Percentiles rank a stretch among this genome's conserved stretches.
phyloP scores from a whole-genome alignment of 2,113 vertebrate species.

The Semnopithecus entellus region DNA sequence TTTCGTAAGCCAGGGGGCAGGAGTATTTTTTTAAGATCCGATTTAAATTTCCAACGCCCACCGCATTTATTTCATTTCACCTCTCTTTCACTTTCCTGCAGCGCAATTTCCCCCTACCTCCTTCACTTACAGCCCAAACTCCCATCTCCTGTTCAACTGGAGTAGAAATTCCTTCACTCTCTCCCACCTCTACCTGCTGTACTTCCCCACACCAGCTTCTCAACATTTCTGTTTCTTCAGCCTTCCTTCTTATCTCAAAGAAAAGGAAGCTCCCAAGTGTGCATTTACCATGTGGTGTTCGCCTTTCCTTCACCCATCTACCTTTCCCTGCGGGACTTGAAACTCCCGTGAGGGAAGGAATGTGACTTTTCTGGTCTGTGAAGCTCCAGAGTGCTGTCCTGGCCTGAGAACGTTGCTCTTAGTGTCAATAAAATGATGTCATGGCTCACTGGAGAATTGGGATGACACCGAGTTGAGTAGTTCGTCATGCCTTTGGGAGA shows the following conservation, averaged over 20 bases:
- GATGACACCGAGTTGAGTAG: no score
- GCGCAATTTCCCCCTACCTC: neutral
- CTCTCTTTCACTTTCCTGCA: neutral
- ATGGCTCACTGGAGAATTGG: neutral
- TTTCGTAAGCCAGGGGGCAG: neutral
- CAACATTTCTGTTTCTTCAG: neutral
- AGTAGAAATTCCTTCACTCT: neutral
- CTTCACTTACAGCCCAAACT: neutral
- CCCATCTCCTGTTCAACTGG: neutral
- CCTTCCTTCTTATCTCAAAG: neutral
- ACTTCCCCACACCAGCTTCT: neutral
- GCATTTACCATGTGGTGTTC: no score
- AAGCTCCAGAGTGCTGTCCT: neutral
- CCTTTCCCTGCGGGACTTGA: neutral
- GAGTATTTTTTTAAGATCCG: neutral
- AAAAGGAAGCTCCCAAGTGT: neutral
- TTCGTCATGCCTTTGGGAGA: neutral
- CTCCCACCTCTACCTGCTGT: neutral
- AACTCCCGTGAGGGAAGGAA: neutral
- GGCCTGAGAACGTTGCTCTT: no score
- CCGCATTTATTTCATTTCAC: neutral
- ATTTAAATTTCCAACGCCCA: neutral
- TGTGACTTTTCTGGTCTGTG: neutral
- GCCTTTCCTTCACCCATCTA: neutral
- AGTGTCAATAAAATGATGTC: neutral